Conservation (phyloP, 2,797 vertebrate species). For the Channa striata region DNA sequence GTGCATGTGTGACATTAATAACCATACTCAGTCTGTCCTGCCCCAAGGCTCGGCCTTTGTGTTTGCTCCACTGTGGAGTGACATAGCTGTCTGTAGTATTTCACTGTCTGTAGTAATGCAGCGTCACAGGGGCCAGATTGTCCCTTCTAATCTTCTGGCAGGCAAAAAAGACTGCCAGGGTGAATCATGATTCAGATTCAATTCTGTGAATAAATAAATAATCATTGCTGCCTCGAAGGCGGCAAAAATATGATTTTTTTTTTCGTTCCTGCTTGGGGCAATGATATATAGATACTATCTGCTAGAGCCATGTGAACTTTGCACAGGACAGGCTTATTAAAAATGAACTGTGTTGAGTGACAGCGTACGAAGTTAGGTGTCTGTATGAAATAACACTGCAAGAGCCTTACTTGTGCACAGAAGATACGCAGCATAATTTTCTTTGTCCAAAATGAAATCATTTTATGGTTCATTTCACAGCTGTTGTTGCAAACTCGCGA, state of each 20-base stretch:
- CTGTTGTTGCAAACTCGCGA: conserved; percentile 27
- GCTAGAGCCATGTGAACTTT: conserved; percentile 13
- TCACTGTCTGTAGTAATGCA: conserved; percentile 70
- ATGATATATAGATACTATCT: conserved; percentile 41
- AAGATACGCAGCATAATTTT: conserved; percentile 28
- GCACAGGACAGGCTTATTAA: conserved; percentile 16
- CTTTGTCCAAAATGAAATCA: conserved; percentile 36
- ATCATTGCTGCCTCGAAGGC: conserved; percentile 14
- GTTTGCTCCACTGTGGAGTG: conserved; percentile 57
- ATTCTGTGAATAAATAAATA: conserved; percentile 68
- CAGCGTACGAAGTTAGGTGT: conserved; percentile 13
- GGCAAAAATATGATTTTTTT: conserved; percentile 34
- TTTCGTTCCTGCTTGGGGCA: conserved; percentile 15
- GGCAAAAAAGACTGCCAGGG: conserved; percentile 47
- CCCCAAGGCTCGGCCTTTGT: conserved; percentile 58
- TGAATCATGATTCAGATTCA: conserved; percentile 55
- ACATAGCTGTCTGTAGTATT: conserved; percentile 76
- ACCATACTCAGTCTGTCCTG: conserved; percentile 44
- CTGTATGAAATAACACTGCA: conserved; percentile 11
- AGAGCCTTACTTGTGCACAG: conserved; percentile 6
- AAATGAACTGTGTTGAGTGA: conserved; percentile 28
- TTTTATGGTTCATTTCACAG: conserved; percentile 39
- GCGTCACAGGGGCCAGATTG: conserved; percentile 70
- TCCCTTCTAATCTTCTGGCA: conserved; percentile 68
- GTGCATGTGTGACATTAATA: conserved; percentile 52